Percentiles rank a stretch among this genome's conserved stretches.
These are phyloP conservation scores for Syncerus caffer DNA, from an alignment of 2,797 vertebrate genomes.

Conservation along the genomic window DNA sequence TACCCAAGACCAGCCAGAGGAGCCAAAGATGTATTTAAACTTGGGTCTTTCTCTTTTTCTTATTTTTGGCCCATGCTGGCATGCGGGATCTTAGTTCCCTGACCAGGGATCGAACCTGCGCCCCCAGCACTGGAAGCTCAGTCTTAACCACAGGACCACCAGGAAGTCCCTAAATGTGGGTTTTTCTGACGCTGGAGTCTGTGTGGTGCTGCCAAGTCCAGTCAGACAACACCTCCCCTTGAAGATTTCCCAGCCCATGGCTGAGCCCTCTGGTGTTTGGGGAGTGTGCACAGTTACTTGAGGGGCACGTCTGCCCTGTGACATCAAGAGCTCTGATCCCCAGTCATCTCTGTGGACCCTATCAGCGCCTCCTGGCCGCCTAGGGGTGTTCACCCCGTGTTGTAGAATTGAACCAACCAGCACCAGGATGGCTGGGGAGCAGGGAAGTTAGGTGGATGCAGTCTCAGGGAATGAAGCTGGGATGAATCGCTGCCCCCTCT, in stretches of 20 bases:
- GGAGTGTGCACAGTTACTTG: neutral
- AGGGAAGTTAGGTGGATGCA: neutral
- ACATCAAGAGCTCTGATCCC: neutral
- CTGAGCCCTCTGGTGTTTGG: neutral
- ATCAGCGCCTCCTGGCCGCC: neutral
- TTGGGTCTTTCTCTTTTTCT: neutral
- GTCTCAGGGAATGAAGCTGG: neutral
- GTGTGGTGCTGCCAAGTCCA: accelerated
- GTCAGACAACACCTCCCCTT: neutral
- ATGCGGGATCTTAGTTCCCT: neutral
- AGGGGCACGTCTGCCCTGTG: neutral
- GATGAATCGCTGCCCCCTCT: neutral
- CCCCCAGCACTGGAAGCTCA: neutral
- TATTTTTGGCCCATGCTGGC: neutral
- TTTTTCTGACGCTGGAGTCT: neutral
- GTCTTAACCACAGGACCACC: neutral
- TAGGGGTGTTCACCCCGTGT: neutral
- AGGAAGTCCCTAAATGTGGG: neutral
- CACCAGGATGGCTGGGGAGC: neutral
- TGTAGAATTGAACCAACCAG: neutral
- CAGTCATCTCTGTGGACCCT: neutral
- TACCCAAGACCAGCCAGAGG: neutral
- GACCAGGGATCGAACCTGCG: neutral
- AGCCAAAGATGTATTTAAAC: neutral
- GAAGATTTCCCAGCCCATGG: neutral